These are phyloP conservation scores for Hemichromis elongatus DNA, from an alignment of 2,113 vertebrate species.

Conservation along the genomic window DNA sequence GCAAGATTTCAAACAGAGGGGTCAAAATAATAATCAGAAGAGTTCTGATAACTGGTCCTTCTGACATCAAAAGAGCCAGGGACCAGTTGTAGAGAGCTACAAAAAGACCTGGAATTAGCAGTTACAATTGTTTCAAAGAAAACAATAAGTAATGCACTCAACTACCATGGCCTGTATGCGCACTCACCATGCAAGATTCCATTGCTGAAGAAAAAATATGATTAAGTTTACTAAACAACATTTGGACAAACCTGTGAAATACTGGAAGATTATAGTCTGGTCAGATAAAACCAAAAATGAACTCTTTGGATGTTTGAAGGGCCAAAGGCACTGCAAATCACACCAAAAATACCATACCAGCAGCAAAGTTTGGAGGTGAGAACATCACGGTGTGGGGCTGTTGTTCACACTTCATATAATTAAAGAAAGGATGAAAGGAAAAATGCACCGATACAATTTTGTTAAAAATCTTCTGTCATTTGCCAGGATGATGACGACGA, in stretches of 20 bases:
- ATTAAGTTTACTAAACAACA: not conserved
- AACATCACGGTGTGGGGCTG: not conserved
- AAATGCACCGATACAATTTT: not conserved
- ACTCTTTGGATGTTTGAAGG: not conserved
- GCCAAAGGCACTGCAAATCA: not conserved
- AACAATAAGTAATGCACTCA: no score
- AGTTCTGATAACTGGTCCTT: no score
- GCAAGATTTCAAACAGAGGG: no score
- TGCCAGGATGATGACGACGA: rapidly evolving
- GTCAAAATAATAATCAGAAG: no score
- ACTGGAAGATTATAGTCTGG: rapidly evolving
- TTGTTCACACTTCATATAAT: not conserved
- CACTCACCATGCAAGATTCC: not conserved
- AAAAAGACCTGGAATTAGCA: no score
- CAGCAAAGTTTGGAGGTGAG: not conserved
- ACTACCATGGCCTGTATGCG: not conserved
- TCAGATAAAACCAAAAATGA: not conserved
- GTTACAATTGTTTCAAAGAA: no score
- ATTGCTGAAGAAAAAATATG: not conserved
- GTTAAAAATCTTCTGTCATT: not conserved
- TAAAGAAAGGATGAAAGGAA: no score
- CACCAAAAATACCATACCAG: not conserved
- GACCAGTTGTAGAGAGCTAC: no score
- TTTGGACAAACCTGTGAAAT: not conserved
- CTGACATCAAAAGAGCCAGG: no score